These are phyloP conservation scores for Xylota sylvarum DNA, from an alignment of 2,888 invertebrate genomes.

Conservation along the genomic window DNA sequence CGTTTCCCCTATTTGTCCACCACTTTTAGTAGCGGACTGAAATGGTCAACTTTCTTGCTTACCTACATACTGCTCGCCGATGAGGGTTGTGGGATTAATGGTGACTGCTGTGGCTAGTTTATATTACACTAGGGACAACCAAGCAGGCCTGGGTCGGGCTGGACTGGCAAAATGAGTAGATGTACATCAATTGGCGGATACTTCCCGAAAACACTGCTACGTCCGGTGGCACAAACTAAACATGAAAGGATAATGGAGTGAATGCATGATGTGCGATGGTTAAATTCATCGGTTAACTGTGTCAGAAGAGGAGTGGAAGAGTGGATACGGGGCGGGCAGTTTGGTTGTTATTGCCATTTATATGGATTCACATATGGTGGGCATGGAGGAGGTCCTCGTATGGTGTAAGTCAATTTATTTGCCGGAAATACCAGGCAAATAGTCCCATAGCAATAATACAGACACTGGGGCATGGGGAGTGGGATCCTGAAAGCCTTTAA, in stretches of 20 bases:
- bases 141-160: slow-evolving; percentile 18
- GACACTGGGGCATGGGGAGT: background rate
- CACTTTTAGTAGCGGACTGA: slow-evolving; percentile 17
- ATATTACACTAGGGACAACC: slow-evolving; percentile 45
- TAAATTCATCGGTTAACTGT: slow-evolving; percentile 42
- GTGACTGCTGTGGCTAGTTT: slow-evolving; percentile 45
- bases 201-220: slow-evolving; percentile 54
- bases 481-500: slow-evolving; percentile 33
- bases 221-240: slow-evolving; percentile 56
- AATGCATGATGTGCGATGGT: slow-evolving; percentile 48
- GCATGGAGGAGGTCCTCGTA: slow-evolving; percentile 8
- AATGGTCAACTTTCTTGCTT: background rate
- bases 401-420: slow-evolving; percentile 69
- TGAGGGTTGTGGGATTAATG: slow-evolving; percentile 38
- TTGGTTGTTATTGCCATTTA: slow-evolving; percentile 46
- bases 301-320: slow-evolving; percentile 13
- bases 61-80: background rate
- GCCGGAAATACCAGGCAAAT: slow-evolving; percentile 40
- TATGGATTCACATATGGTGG: slow-evolving; percentile 37
- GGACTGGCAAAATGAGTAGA: slow-evolving; percentile 33
- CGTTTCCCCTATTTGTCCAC: slow-evolving; percentile 33
- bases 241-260: slow-evolving; percentile 60
- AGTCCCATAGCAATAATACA: slow-evolving; percentile 25
- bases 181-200: slow-evolving; percentile 50
- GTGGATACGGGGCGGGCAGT: background rate